These are phyloP conservation scores for Colaptes auratus DNA, from an alignment of 2,113 vertebrate species.

Conservation along the genomic window DNA sequence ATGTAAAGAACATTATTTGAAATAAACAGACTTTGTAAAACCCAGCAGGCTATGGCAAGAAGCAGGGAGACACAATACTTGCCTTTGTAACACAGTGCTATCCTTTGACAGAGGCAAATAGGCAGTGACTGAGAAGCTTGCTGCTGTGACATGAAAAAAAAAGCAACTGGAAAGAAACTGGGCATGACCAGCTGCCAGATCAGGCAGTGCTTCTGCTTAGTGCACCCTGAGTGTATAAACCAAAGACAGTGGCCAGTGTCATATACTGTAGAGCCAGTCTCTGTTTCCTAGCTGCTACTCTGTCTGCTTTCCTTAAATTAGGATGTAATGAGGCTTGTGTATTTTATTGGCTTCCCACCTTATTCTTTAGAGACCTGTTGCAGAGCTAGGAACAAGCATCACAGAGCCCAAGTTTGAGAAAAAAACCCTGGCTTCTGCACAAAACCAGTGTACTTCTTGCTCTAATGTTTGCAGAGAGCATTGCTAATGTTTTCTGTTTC, in stretches of 20 bases:
- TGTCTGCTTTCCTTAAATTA: neutral
- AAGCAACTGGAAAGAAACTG: neutral
- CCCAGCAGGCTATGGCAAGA: neutral
- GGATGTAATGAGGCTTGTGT: neutral
- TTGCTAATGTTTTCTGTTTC: neutral
- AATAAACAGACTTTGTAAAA: neutral
- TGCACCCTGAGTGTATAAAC: neutral
- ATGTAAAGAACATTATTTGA: neutral
- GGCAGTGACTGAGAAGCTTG: neutral
- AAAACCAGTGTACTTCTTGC: neutral
- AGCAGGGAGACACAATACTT: neutral
- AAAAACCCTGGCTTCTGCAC: neutral
- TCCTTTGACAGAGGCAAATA: neutral
- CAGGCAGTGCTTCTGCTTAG: neutral
- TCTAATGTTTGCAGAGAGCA: neutral
- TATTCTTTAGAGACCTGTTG: neutral
- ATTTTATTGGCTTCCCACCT: neutral
- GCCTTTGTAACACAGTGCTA: neutral
- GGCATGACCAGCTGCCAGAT: neutral
- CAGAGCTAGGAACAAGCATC: neutral
- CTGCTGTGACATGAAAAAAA: neutral
- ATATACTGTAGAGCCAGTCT: neutral
- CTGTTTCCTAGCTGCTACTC: neutral
- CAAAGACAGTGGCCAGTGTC: neutral
- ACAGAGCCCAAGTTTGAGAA: neutral